These are phyloP conservation scores for Helogale parvula DNA, from an alignment of 2,113 vertebrate species.

Conservation along the genomic window DNA sequence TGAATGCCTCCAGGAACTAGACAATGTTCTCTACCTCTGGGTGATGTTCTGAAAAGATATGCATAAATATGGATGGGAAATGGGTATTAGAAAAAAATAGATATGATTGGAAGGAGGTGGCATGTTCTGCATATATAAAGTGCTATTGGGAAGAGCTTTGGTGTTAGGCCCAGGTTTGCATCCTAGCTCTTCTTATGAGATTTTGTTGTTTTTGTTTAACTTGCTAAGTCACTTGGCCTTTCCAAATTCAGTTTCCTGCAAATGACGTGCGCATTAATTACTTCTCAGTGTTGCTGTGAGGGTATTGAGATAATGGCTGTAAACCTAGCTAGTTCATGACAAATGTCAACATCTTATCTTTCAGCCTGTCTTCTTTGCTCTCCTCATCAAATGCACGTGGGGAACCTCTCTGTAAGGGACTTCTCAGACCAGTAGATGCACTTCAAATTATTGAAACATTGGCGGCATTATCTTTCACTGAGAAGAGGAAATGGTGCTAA, in stretches of 20 bases:
- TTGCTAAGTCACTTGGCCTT: not conserved
- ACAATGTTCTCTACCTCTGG: not conserved
- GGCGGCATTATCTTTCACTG: not conserved
- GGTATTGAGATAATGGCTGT: not conserved
- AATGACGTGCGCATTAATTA: not conserved
- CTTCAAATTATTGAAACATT: not conserved
- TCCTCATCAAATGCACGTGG: not conserved
- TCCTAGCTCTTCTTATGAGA: not conserved
- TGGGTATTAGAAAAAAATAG: not conserved
- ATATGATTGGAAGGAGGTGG: not conserved
- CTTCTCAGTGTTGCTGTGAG: not conserved
- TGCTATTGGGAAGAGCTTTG: not conserved
- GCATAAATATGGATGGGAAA: not conserved
- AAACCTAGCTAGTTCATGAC: not conserved
- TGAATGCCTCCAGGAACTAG: not conserved
- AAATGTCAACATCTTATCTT: not conserved
- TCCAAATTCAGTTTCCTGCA: not conserved
- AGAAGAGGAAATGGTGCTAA: not conserved
- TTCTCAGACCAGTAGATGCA: not conserved
- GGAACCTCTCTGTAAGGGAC: not conserved
- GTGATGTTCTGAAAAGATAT: constrained; percentile 32
- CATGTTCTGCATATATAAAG: not conserved
- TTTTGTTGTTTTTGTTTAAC: not conserved
- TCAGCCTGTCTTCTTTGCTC: not conserved
- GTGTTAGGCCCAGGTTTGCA: not conserved